These are phyloP conservation scores for Ormia ochracea DNA, from an alignment of 2,888 invertebrate species.

Conservation along the genomic window DNA sequence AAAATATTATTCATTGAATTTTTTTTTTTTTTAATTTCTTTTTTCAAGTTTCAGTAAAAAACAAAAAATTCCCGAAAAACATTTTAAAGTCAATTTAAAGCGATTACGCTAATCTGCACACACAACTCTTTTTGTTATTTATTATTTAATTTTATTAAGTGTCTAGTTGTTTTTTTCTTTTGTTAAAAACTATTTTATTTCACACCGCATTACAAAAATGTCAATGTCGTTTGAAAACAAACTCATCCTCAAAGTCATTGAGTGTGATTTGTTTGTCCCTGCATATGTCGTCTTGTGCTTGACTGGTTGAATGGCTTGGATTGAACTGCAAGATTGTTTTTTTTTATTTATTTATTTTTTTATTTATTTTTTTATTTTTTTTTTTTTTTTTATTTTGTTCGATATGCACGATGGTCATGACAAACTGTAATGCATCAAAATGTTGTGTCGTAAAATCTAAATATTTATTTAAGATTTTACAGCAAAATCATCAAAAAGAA, in stretches of 20 bases:
- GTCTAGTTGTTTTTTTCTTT: neutral
- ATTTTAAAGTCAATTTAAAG: neutral
- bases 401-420: constrained; percentile 52
- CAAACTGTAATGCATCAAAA: constrained; percentile 56
- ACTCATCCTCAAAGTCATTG: constrained; percentile 46
- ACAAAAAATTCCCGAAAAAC: neutral
- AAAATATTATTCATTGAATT: neutral
- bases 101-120: neutral
- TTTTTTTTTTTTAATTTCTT: neutral
- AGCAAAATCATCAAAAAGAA: neutral
- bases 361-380: neutral
- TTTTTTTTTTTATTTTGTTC: too few relatives aligned
- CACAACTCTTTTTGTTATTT: neutral
- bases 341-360: neutral
- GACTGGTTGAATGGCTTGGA: constrained; percentile 22
- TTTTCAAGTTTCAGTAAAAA: too few relatives aligned
- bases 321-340: neutral
- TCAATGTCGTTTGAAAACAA: constrained; percentile 44
- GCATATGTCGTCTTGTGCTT: neutral
- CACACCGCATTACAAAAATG: constrained; percentile 49
- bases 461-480: constrained; percentile 45
- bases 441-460: constrained; percentile 56
- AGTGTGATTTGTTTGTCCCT: constrained; percentile 15
- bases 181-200: constrained; percentile 41
- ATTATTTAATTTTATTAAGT: neutral